phyloP scores from a whole-genome alignment of 2,113 vertebrate species.

The Arothron firmamentum region DNA sequence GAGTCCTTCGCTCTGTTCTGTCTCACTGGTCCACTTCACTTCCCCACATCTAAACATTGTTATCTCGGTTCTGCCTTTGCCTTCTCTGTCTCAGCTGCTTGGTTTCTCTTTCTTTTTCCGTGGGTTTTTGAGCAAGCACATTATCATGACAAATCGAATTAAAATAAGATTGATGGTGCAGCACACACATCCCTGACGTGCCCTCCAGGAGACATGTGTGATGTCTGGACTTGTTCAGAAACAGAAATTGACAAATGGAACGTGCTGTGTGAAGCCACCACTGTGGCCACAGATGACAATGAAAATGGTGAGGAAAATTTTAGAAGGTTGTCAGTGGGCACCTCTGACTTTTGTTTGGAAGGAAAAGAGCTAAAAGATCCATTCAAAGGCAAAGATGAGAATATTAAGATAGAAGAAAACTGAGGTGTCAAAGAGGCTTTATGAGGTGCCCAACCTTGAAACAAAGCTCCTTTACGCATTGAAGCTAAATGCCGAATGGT shows the following conservation, averaged over 20 bases:
- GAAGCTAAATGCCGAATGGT: too few relatives aligned
- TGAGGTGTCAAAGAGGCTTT: too few relatives aligned
- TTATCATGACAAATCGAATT: conserved; percentile 25
- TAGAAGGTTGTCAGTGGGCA: not conserved
- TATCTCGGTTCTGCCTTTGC: conserved; percentile 41
- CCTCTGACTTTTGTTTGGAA: not conserved
- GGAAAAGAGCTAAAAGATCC: too few relatives aligned
- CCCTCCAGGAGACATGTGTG: conserved; percentile 8
- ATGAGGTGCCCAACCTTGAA: too few relatives aligned
- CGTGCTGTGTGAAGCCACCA: conserved; percentile 24
- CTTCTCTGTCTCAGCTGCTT: conserved; percentile 24
- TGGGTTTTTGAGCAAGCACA: conserved; percentile 36
- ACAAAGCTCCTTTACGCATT: too few relatives aligned
- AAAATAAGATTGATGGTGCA: conserved; percentile 17
- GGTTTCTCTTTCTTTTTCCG: conserved; percentile 14
- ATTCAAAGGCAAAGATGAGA: too few relatives aligned
- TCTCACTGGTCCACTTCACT: conserved; percentile 58
- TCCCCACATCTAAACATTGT: conserved; percentile 57
- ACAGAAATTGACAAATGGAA: conserved; percentile 55
- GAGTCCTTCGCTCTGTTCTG: conserved; percentile 48
- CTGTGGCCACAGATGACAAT: conserved; percentile 20
- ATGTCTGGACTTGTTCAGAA: conserved; percentile 34
- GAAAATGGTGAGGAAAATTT: not conserved
- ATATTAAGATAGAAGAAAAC: too few relatives aligned
- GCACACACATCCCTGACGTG: conserved; percentile 12